These are phyloP conservation scores for Nerophis lumbriciformis DNA, from an alignment of 2,113 vertebrate species.

Conservation along the genomic window DNA sequence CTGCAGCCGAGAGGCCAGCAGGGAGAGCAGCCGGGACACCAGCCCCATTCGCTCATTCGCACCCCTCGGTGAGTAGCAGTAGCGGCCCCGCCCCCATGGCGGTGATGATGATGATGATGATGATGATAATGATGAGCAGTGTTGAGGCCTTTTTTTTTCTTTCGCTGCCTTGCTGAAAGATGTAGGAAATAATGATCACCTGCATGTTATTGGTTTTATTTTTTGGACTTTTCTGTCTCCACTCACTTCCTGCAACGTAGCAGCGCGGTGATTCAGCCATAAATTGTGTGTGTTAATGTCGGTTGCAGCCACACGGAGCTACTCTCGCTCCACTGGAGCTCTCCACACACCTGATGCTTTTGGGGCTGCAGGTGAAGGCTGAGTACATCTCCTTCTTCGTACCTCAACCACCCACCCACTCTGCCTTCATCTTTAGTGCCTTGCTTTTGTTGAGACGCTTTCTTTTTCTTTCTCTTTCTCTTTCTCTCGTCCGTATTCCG, in stretches of 20 bases:
- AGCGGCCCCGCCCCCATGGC: conserved; percentile 12
- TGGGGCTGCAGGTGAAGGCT: conserved; percentile 97
- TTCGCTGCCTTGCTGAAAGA: no score
- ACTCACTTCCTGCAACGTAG: conserved; percentile 11
- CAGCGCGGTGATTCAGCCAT: conserved; percentile 12
- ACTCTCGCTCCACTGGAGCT: conserved; percentile 97
- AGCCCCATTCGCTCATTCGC: conserved; percentile 95
- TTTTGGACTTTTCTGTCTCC: conserved; percentile 15
- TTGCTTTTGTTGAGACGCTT: conserved; percentile 18
- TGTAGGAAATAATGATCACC: neutral
- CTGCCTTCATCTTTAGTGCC: conserved; percentile 21
- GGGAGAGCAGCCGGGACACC: conserved; percentile 96
- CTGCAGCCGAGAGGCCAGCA: conserved; percentile 97
- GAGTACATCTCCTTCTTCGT: conserved; percentile 73
- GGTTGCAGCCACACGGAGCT: conserved; percentile 96
- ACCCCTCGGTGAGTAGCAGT: conserved; percentile 86
- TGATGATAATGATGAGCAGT: no score
- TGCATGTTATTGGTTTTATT: conserved; percentile 9
- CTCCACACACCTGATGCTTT: conserved; percentile 90
- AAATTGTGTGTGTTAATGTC: conserved; percentile 54
- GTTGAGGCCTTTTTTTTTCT: neutral
- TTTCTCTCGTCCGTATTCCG: conserved; percentile 1
- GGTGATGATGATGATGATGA: neutral
- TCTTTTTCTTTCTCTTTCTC: conserved; percentile 32
- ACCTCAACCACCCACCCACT: conserved; percentile 39